Evolutionary conservation across 2,888 invertebrate genomes (phyloP), one percentile per base, ranked within the genome.

Genomic region (Corythucha ciliata): DNA sequence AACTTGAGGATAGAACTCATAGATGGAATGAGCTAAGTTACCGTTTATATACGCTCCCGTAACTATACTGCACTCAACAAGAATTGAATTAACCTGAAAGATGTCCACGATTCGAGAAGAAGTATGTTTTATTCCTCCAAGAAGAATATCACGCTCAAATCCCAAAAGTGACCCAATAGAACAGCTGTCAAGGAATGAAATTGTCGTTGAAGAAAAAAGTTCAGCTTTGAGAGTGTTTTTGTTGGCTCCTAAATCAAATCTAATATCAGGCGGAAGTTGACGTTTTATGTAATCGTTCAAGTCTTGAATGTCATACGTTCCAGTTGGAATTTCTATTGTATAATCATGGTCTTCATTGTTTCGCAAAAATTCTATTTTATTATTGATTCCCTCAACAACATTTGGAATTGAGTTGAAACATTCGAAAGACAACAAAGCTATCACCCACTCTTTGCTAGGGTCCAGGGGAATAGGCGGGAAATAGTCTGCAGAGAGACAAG

Each of bases 231-330:
- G 46, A 20, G 63, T 64, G 57, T 63, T 65, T 3, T 18, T 16
- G 33, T 46, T 10, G 32, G 34, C 25, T 5, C 14, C 18, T 3
- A 33, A 7, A 5, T 14, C 14, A 33, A 33, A 33, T 16, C 18
- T 16, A 33, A 18, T 14, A 7, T 14, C 33, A 3, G 4, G 33
- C 26, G 20, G 16, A n/a, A 46, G 33, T 50, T 49, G 41, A 48
- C 41, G 27, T 14, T 29, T n/a, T 47, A 44, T 47, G 14, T 32
- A 22, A 33, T 39, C 21, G 56, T 51, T 26, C 22, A 65, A 59
- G 58, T 65, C 62, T 20, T 59, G 56, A 21, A 65, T 57, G 59
- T 66, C 64, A 56, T 66, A 65, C 14, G 63, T 60, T 6, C 65
- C 64, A 3, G 54, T 56, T 22, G 63, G 63, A 42, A 65, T 58